Conservation (phyloP, 2,113 vertebrate species). For the Corynorhinus townsendii region DNA sequence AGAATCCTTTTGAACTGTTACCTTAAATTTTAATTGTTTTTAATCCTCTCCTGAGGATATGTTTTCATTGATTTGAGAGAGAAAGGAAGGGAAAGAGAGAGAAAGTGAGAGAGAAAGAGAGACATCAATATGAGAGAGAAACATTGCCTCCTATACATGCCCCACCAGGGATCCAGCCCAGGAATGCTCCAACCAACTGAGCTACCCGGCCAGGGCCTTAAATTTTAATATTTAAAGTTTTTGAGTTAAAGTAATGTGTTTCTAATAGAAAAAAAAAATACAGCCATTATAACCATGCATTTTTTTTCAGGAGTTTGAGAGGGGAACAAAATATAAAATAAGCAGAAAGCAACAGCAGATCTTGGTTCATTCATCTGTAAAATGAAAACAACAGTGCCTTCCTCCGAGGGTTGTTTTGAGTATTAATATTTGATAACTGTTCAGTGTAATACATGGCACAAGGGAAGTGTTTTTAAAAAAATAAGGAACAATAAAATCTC, state of each 20-base stretch:
- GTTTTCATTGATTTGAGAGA: too few species aligned
- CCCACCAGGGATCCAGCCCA: too few species aligned
- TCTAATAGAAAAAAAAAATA: background rate
- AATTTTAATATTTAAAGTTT: background rate
- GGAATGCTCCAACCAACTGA: too few species aligned
- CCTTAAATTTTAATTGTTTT: too few species aligned
- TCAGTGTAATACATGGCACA: background rate
- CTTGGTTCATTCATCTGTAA: background rate
- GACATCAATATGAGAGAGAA: too few species aligned
- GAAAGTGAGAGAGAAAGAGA: too few species aligned
- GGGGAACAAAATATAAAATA: background rate
- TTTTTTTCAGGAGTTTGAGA: background rate
- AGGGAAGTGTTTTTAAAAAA: background rate
- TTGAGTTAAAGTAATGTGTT: background rate
- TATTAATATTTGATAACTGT: background rate
- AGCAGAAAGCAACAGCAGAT: accelerated
- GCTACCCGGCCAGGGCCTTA: too few species aligned
- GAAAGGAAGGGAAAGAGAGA: too few species aligned
- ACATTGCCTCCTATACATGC: too few species aligned
- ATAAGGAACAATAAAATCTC: background rate
- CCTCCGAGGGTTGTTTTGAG: background rate
- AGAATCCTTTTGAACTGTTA: background rate
- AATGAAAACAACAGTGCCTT: accelerated
- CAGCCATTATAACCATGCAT: accelerated
- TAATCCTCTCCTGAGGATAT: too few species aligned